Percentiles rank a stretch among this genome's conserved stretches.
phyloP scores from a whole-genome alignment of 2,113 vertebrate species.

The Myodes glareolus region DNA sequence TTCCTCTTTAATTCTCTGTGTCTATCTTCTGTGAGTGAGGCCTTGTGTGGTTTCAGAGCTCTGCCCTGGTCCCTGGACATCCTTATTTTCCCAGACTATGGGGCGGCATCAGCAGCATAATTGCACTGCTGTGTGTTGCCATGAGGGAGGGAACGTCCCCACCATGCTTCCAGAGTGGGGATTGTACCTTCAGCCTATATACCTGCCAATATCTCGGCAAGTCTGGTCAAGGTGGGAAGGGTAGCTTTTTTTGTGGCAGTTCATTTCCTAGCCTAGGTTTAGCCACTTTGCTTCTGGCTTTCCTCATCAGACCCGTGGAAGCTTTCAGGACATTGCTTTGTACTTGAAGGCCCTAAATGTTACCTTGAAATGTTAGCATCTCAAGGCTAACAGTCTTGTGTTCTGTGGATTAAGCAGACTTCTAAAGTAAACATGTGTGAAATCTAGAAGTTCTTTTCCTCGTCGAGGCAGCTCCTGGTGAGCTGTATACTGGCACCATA shows the following conservation, averaged over 20 bases:
- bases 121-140: background rate
- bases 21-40: background rate
- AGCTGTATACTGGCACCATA: background rate
- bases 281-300: background rate
- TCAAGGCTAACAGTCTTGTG: background rate
- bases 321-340: slow-evolving; percentile 12
- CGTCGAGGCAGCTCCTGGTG: background rate
- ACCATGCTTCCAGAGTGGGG: background rate
- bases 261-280: background rate
- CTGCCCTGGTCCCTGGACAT: background rate
- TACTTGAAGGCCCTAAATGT: background rate
- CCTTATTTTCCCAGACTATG: background rate
- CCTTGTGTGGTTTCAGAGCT: background rate
- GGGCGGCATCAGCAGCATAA: background rate
- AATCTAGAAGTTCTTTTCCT: background rate
- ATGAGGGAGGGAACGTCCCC: background rate
- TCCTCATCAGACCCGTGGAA: background rate
- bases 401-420: background rate
- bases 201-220: background rate
- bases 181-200: background rate
- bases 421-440: background rate
- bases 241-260: background rate
- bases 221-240: background rate
- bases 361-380: slow-evolving; percentile 34
- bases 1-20: slow-evolving; percentile 2